Evolutionary conservation across 2,888 invertebrate genomes (phyloP).

Genomic region (Boloria euphrosyne): DNA sequence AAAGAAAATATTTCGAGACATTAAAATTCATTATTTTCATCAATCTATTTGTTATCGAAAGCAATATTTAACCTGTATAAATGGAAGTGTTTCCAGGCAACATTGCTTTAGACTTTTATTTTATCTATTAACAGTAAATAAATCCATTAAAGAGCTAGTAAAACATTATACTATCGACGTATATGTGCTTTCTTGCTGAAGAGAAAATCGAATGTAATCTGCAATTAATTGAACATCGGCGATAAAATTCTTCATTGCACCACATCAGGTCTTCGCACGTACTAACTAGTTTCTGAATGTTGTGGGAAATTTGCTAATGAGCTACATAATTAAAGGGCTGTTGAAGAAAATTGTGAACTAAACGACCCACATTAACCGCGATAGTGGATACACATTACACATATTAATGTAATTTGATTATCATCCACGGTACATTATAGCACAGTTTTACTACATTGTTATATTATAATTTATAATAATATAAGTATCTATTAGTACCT

Average conservation of each 20-base stretch:
- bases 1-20: background rate
- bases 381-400: conserved; percentile 23
- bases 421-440: background rate
- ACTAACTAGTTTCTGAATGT: conserved; percentile 41
- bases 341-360: conserved; percentile 37
- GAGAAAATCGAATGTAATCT: conserved; percentile 34
- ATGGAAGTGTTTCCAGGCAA: background rate
- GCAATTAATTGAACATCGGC: conserved; percentile 40
- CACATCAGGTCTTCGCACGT: conserved; percentile 36
- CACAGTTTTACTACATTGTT: too few relatives aligned
- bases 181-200: conserved; percentile 18
- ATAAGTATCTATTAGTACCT: too few relatives aligned
- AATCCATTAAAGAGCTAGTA: conserved; percentile 17
- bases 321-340: conserved; percentile 41
- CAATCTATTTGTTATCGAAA: background rate
- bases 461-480: too few relatives aligned
- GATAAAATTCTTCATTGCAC: conserved; percentile 40
- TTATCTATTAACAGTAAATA: conserved; percentile 17
- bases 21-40: background rate
- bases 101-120: background rate
- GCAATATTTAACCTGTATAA: background rate
- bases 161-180: conserved; percentile 18
- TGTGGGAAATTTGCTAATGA: conserved; percentile 44
- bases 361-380: conserved; percentile 29
- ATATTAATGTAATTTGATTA: conserved; percentile 23